These are phyloP conservation scores for Nothoprocta perdicaria DNA, from an alignment of 2,113 vertebrate species.

Conservation along the genomic window DNA sequence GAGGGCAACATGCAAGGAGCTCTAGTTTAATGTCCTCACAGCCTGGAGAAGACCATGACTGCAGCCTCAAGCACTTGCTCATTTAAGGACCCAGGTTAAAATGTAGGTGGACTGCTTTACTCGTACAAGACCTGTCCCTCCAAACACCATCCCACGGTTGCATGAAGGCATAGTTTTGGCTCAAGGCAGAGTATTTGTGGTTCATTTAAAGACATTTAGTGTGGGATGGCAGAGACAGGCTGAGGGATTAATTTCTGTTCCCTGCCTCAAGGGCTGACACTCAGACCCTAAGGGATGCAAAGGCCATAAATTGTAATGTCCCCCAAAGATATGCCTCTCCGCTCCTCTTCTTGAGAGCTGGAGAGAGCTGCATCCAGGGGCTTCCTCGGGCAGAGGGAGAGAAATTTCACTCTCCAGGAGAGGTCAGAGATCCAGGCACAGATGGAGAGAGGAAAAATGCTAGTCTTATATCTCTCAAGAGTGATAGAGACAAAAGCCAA, in stretches of 20 bases:
- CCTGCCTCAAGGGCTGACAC: background rate
- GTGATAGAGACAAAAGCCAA: background rate
- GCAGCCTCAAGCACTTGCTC: background rate
- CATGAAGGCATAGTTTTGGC: background rate
- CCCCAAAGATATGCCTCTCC: background rate
- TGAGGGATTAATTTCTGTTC: background rate
- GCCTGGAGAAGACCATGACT: background rate
- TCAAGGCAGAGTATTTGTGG: background rate
- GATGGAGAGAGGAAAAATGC: background rate
- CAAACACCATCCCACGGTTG: background rate
- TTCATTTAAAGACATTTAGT: background rate
- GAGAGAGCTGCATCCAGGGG: background rate
- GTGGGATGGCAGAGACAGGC: background rate
- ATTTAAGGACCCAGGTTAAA: background rate
- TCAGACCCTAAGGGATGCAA: background rate
- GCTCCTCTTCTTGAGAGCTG: background rate
- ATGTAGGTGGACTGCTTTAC: background rate
- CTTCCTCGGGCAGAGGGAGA: background rate
- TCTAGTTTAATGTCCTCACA: background rate
- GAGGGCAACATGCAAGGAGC: accelerated
- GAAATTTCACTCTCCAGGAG: background rate
- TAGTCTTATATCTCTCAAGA: background rate
- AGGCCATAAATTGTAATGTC: background rate
- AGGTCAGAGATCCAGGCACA: background rate
- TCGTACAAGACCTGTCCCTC: background rate